phyloP scores from a whole-genome alignment of 2,797 vertebrate species.

The Botia almorhae region DNA sequence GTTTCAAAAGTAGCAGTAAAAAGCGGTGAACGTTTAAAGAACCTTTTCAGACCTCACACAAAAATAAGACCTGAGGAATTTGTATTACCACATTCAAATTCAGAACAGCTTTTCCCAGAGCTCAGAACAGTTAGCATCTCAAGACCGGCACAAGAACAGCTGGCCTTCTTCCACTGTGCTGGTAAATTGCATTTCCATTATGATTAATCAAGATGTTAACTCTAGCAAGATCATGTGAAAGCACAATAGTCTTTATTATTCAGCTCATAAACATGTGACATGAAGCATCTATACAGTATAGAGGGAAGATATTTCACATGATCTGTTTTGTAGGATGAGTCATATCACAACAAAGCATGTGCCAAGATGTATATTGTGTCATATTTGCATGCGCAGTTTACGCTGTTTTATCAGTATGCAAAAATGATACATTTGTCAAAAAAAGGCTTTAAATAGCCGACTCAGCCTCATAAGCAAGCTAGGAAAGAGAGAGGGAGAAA shows the following conservation, averaged over 20 bases:
- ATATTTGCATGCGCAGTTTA: neutral
- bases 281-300: neutral
- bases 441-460: slow-evolving; percentile 21
- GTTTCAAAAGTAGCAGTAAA: neutral
- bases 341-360: slow-evolving; percentile 14
- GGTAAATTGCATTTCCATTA: slow-evolving; percentile 53
- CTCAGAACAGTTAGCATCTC: slow-evolving; percentile 24
- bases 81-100: slow-evolving; percentile 36
- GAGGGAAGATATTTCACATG: neutral
- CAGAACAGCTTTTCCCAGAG: slow-evolving; percentile 24
- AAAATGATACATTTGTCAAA: neutral
- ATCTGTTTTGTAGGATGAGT: slow-evolving; percentile 9
- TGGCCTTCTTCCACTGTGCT: slow-evolving; percentile 50
- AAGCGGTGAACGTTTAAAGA: neutral
- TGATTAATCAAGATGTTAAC: slow-evolving; percentile 55
- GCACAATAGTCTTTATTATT: neutral
- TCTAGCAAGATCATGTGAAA: slow-evolving; percentile 3
- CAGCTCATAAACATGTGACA: slow-evolving; percentile 20
- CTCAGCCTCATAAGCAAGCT: slow-evolving; percentile 7
- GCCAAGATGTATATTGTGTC: slow-evolving; percentile 16
- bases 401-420: slow-evolving; percentile 8
- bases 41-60: neutral
- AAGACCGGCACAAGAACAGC: slow-evolving; percentile 45
- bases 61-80: neutral
- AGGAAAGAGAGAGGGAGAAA: neutral